Evolutionary conservation across 1,140 invertebrate genomes (phyloP), one percentile per base, ranked within the genome.

Genomic region (Choristoneura fumiferana): DNA sequence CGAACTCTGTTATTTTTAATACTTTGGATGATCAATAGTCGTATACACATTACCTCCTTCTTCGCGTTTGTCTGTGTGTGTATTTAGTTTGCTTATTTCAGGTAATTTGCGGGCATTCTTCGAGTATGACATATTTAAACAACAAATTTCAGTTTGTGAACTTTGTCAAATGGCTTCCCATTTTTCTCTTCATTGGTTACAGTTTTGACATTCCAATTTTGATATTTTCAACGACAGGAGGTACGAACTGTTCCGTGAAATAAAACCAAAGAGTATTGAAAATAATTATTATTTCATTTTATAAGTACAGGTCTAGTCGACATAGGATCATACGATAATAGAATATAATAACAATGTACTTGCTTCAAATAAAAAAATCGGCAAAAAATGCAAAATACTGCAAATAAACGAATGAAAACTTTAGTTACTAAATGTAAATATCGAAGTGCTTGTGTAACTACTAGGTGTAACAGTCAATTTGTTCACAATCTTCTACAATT

Each of bases 41-140:
- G 14, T 8, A 58, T 40, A 17, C 12, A 14, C 49, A 37, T 14
- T 72, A 82, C 81, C 78, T 80, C 77, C 77, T 40, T 74, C 67
- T 37, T 78, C 76, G 63, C 71, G 56, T 62, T 58, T 74, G 17
- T 71, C 61, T 39, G 64, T 67, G 29, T 73, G 63, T 54, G 63
- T 61, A 54, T 83, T 75, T 76, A 69, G 65, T 71, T 59, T 76
- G 69, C 62, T 73, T 80, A 78, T 84, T 64, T 83, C 77, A 57
- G 78, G 43, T 73, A 81, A 72, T 83, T 85, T 83, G 57, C 72
- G 60, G 72, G 62, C 71, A 81, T 78, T 85, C 81, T 80, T 88
- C 71, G 82, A 75, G 64, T 80, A 43, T 85, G 85, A 88, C 85
- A 88, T 88, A 82, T 81, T 85, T 80, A 58, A 80, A 88, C 85